Base-by-base conservation (phyloP, 2,113 vertebrate genomes). In the Rynchops niger region DNA sequence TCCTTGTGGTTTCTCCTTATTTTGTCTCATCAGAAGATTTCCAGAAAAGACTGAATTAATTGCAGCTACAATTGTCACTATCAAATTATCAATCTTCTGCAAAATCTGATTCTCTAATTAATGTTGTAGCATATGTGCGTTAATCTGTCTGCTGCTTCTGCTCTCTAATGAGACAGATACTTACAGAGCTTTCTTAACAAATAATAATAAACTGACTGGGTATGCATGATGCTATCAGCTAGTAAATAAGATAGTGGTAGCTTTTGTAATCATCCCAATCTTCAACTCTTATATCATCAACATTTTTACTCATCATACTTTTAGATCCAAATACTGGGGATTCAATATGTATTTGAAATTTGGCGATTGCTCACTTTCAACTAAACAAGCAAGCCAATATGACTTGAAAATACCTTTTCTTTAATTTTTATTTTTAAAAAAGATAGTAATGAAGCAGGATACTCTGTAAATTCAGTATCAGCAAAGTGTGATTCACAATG, bases 101-200 rank as follows among this genome's bases (percentile, higher is more conserved):
- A 88, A 97, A 97, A 90, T 96, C 91, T 86, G 90, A 81, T 94
- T 98, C 86, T 97, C 92, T 98, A 98, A 98, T 98, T 98, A 98
- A 98, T 96, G 88, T 93, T 90, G 95, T 83, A 97, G 83, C 97
- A 95, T 97, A 93, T 96, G 95, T 92, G 83, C 96, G 86, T 97
- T 98, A 98, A 97, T 97, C 85, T 95, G 84, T 97, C 94, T 95
- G 91, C 88, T 97, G 66, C 85, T 98, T 77, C 74, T 89, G 73
- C 86, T 97, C 74, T 97, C 92, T 97, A 98, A 97, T 95, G 92
- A 98, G 97, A 96, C 87, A 95, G 87, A 95, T 95, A 95, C 82
- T 97, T 90, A 86, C 63, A 95, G 38, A 77, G 90, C 73, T 96
- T 97, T 93, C 90, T 96, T 92, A 97, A 96, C 91, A 97, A 97